These are phyloP conservation scores for Phrynocephalus forsythii DNA, from an alignment of 2,797 vertebrate genomes.

Conservation along the genomic window DNA sequence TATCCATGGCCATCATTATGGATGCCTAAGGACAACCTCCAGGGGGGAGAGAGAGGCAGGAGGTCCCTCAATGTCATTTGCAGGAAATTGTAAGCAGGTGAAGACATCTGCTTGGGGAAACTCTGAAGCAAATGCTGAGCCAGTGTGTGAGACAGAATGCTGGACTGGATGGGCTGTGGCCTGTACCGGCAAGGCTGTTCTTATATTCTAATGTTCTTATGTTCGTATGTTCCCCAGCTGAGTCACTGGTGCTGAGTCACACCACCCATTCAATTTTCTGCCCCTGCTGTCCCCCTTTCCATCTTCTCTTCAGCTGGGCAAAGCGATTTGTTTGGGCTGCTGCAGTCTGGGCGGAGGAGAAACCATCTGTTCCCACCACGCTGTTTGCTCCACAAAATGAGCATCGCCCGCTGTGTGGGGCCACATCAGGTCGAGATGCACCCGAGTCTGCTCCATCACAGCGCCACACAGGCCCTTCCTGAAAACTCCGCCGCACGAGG, in stretches of 20 bases:
- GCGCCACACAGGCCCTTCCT: too few species aligned
- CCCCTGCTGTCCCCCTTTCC: constrained; percentile 49
- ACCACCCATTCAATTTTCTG: constrained; percentile 69
- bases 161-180: too few species aligned
- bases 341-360: constrained; percentile 65
- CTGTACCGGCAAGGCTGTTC: too few species aligned
- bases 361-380: constrained; percentile 71
- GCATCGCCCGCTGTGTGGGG: constrained; percentile 52
- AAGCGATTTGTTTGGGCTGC: constrained; percentile 71
- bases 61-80: too few species aligned
- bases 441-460: neutral
- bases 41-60: too few species aligned
- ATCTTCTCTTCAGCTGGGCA: constrained; percentile 61
- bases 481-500: neutral
- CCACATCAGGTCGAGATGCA: neutral
- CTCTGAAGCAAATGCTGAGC: too few species aligned
- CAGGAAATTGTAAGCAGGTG: too few species aligned
- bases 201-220: too few species aligned
- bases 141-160: too few species aligned
- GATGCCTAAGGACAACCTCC: too few species aligned
- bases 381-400: constrained; percentile 43
- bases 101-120: too few species aligned
- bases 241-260: constrained; percentile 78
- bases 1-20: too few species aligned
- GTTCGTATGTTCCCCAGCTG: constrained; percentile 55